Base-by-base conservation (phyloP, 2,113 vertebrate species). In the Uria lomvia region DNA sequence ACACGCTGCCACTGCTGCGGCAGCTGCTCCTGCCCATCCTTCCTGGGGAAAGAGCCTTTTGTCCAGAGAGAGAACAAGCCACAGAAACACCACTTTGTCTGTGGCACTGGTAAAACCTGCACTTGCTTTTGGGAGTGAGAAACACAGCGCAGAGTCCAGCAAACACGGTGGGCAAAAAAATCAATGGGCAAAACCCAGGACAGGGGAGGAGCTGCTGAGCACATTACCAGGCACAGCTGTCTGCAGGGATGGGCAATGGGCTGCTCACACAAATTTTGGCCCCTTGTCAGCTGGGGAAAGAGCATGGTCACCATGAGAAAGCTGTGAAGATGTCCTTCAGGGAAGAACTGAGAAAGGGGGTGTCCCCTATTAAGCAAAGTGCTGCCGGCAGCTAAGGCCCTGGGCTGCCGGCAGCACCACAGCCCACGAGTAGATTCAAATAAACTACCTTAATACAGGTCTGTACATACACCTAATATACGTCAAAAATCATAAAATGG, bases 111-210 rank as follows among this genome's bases (percentile, higher is more conserved):
- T 38, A 63, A 90, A 72, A 32, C 18, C n/a, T 32, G 7, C 8
- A 3, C 40, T 32, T 71, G 29, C 18, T 62, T 49, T 6, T 11
- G 40, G 13, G 14, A 42, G 9, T 4, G 43, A 52, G 45, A 38
- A n/a, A 6, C 1, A 14, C 15, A 13, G 19, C 0, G 0, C 32
- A 10, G 62, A 9, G 9, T 3, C 8, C 1, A 0, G 13, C 27
- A 55, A 8, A n/a, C 4, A 11, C 8, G 1, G 55, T 1, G 3
- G 16, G 24, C 29, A 56, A 45, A 40, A 23, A 21, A 20, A 22
- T 29, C 22, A 15, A 0, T 19, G 18, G 26, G 17, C 16, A n/a
- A 67, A 73, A 12, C 29, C 5, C 15, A 5, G 18, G 29, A 36
- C 5, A 12, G 55, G 8, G 32, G 5, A 36, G 32, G 14, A 20